Conservation (phyloP, 2,113 vertebrate species). For the Alexandromys fortis region DNA sequence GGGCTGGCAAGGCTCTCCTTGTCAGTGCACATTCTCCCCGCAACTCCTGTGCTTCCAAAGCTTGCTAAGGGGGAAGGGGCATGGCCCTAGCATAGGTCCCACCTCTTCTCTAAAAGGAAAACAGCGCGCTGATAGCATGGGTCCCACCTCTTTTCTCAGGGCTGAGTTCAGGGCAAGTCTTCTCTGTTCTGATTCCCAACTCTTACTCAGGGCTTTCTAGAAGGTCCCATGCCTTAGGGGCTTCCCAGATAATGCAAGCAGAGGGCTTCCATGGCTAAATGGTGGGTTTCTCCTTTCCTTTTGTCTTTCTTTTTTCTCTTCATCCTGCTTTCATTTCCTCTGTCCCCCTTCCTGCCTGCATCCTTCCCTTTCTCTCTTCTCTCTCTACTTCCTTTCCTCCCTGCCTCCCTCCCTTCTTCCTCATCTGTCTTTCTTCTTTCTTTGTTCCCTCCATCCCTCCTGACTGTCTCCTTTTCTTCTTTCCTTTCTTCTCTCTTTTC, state of each 20-base stretch:
- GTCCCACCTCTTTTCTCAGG: too few relatives aligned
- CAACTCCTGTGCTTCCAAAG: neutral
- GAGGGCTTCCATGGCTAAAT: too few relatives aligned
- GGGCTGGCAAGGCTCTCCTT: neutral
- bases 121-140: too few relatives aligned
- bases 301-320: too few relatives aligned
- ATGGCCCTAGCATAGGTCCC: too few relatives aligned
- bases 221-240: neutral
- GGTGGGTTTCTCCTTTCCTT: neutral
- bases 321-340: neutral
- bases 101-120: too few relatives aligned
- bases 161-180: neutral
- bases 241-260: neutral
- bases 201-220: neutral
- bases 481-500: neutral
- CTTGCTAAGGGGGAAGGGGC: neutral
- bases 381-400: neutral
- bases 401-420: too few relatives aligned
- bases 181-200: neutral
- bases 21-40: too few relatives aligned
- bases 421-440: neutral
- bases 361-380: neutral
- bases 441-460: neutral
- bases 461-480: too few relatives aligned
- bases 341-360: neutral